These are phyloP conservation scores for Synanthedon andrenaeformis DNA, from an alignment of 2,888 invertebrate genomes.

Conservation along the genomic window DNA sequence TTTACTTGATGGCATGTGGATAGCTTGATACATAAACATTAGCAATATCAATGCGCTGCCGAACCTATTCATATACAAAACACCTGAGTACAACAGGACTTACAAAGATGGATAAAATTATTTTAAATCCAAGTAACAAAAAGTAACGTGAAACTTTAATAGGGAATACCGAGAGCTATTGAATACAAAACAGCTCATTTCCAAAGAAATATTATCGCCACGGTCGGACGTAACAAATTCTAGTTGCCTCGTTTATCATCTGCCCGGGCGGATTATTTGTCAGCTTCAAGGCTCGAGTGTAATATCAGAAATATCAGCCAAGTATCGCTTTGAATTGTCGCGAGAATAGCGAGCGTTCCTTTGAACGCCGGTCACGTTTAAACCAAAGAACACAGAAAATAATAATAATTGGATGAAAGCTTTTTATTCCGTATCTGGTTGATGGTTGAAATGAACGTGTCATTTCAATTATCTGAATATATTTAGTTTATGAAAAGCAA, in stretches of 20 bases:
- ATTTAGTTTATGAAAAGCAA: too few relatives aligned
- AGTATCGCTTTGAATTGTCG: slow-evolving; percentile 3
- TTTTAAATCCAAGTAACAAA: too few relatives aligned
- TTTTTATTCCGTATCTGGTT: neutral
- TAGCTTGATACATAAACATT: too few relatives aligned
- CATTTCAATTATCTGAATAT: too few relatives aligned
- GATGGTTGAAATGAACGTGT: too few relatives aligned
- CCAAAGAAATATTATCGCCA: neutral
- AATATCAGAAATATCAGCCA: slow-evolving; percentile 3
- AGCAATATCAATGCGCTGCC: too few relatives aligned
- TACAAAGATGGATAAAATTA: too few relatives aligned
- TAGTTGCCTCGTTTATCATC: slow-evolving; percentile 10
- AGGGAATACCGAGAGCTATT: neutral
- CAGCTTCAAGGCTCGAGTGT: slow-evolving; percentile 8
- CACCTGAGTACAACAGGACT: too few relatives aligned
- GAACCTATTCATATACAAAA: too few relatives aligned
- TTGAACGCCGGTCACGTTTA: slow-evolving; percentile 5
- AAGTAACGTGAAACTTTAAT: too few relatives aligned
- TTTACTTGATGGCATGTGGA: too few relatives aligned
- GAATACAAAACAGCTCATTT: neutral
- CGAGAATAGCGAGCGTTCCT: slow-evolving; percentile 1
- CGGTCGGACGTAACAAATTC: slow-evolving; percentile 6
- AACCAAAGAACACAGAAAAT: slow-evolving; percentile 1
- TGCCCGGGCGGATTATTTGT: slow-evolving; percentile 10
- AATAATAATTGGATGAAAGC: slow-evolving; percentile 3